Percentiles rank a stretch among this genome's conserved stretches.
Evolutionary conservation across 2,888 invertebrate genomes (phyloP).

Genomic region (Bombyx huttoni): DNA sequence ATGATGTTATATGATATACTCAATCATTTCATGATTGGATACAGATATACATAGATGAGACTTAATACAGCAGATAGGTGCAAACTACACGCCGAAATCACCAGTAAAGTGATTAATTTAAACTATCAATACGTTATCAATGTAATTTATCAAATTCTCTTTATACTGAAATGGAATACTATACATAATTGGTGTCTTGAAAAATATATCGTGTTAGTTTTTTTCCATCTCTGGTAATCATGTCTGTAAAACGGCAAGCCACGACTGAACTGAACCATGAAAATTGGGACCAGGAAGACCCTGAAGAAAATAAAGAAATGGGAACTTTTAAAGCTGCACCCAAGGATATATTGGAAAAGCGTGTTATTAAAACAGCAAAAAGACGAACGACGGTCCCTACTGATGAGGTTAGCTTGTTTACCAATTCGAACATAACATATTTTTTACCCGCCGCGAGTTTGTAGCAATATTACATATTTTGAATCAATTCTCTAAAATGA

Average conservation of each 20-base stretch:
- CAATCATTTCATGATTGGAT: too few species aligned
- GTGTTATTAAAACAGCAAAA: constrained; percentile 86
- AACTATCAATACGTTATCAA: neutral
- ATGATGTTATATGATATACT: too few species aligned
- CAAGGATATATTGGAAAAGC: constrained; percentile 79
- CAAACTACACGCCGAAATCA: too few species aligned
- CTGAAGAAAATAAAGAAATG: constrained; percentile 76
- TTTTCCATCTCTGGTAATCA: constrained; percentile 21
- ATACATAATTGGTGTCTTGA: too few species aligned
- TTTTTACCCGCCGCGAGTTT: constrained; percentile 12
- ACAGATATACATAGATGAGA: too few species aligned
- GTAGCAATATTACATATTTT: neutral
- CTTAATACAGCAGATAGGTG: too few species aligned
- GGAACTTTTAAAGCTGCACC: constrained; percentile 78
- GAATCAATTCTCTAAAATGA: too few species aligned
- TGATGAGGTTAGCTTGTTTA: constrained; percentile 27
- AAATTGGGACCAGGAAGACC: constrained; percentile 88
- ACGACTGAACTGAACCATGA: constrained; percentile 83
- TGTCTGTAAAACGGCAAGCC: constrained; percentile 83
- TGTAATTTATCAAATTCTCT: neutral
- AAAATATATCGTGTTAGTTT: too few species aligned
- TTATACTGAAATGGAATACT: too few species aligned
- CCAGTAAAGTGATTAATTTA: neutral
- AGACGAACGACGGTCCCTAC: constrained; percentile 58
- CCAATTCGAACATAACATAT: neutral